phyloP scores from a whole-genome alignment of 2,888 invertebrate genomes.

The Acronicta leporina region DNA sequence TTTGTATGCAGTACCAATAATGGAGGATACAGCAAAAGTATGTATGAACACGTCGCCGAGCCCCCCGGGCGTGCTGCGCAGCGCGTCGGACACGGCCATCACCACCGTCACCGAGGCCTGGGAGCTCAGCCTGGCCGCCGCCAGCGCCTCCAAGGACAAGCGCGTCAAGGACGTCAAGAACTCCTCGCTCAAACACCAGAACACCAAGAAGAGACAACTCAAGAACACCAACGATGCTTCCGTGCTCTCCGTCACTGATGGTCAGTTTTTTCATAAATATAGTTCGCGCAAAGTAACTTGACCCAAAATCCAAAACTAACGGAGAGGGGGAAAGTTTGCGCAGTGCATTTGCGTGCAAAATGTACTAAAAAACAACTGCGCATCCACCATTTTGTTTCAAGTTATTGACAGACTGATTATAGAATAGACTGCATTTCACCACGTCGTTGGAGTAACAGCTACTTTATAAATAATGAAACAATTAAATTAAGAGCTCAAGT shows the following conservation, averaged over 20 bases:
- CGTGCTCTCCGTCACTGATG: conserved; percentile 71
- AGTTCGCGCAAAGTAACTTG: too few relatives aligned
- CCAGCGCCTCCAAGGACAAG: conserved; percentile 96
- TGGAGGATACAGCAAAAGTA: conserved; percentile 71
- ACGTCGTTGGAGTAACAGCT: too few relatives aligned
- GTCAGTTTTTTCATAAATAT: conserved; percentile 50
- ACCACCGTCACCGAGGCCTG: conserved; percentile 95
- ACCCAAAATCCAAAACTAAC: too few relatives aligned
- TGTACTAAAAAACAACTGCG: too few relatives aligned
- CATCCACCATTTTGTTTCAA: too few relatives aligned
- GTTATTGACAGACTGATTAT: too few relatives aligned
- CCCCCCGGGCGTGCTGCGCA: conserved; percentile 83
- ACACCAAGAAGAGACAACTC: conserved; percentile 76
- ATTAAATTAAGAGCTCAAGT: too few relatives aligned
- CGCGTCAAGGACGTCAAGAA: conserved; percentile 95
- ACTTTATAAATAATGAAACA: too few relatives aligned
- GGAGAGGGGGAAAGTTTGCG: too few relatives aligned
- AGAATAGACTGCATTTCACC: too few relatives aligned
- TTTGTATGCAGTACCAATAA: conserved; percentile 68
- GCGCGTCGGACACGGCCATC: conserved; percentile 94
- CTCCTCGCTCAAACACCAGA: conserved; percentile 83
- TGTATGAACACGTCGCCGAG: conserved; percentile 54
- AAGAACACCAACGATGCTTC: conserved; percentile 67
- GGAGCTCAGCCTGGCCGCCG: conserved; percentile 94
- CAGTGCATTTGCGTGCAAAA: too few relatives aligned